Conservation (phyloP, 1,140 invertebrate genomes). For the Bathynomus jamesi region DNA sequence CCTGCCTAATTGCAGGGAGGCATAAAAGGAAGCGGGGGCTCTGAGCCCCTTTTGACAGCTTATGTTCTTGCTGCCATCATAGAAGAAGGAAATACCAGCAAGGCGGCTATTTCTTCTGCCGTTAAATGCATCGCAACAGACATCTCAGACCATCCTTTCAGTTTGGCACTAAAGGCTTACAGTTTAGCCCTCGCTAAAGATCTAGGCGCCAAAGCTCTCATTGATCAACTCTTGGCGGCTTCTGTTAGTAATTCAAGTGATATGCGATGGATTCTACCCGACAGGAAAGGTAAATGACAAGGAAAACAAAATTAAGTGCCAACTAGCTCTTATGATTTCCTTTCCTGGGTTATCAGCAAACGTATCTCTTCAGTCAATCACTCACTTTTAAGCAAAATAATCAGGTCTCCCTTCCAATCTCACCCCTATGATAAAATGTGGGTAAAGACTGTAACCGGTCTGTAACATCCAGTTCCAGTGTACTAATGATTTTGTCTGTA, state of each 20-base stretch:
- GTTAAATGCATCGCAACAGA: conserved; percentile 2
- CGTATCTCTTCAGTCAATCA: no score
- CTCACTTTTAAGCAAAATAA: no score
- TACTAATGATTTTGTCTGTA: no score
- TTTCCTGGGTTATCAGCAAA: no score
- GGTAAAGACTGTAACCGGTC: no score
- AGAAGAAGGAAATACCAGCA: conserved; percentile 5
- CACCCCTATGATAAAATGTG: no score
- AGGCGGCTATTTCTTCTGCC: neutral
- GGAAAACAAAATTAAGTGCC: no score
- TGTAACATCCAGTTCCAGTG: no score
- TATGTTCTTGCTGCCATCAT: conserved; percentile 47
- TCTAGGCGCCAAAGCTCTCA: conserved; percentile 45
- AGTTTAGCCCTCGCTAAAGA: conserved; percentile 66
- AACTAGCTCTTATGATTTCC: neutral
- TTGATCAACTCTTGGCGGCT: conserved; percentile 5
- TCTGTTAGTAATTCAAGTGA: conserved; percentile 3
- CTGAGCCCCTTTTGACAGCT: conserved; percentile 54
- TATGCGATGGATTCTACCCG: conserved; percentile 13
- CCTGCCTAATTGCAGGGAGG: no score
- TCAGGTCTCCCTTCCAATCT: neutral
- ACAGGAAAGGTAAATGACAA: neutral
- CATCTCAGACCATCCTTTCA: conserved; percentile 58
- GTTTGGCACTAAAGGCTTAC: conserved; percentile 66
- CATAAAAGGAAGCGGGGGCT: no score